These are phyloP conservation scores for Drosophila pegasa DNA, from an alignment of 2,888 invertebrate species.

Conservation along the genomic window DNA sequence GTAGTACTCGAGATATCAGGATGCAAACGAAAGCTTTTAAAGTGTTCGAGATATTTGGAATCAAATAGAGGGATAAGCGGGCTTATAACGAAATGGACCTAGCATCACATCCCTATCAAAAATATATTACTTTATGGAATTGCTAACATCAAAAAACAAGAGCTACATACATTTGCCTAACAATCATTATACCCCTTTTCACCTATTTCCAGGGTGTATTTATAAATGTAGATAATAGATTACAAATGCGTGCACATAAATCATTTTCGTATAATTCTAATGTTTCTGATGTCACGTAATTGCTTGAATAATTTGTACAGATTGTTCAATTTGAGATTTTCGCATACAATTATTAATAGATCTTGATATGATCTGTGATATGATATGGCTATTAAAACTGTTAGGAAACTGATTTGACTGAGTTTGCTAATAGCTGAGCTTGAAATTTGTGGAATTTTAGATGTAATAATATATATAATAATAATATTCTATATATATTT, in stretches of 20 bases:
- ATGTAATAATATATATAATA: background rate
- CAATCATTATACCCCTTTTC: background rate
- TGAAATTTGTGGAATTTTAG: background rate
- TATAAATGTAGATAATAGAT: constrained; percentile 25
- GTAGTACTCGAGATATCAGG: background rate
- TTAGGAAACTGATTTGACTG: background rate
- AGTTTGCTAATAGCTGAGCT: background rate
- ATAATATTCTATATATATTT: constrained; percentile 28
- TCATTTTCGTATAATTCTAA: constrained; percentile 45
- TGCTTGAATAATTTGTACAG: constrained; percentile 53
- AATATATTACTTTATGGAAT: too few species aligned
- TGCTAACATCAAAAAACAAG: background rate
- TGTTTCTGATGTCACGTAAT: constrained; percentile 48
- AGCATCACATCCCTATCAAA: too few species aligned
- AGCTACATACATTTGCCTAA: background rate
- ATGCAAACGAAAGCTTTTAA: background rate
- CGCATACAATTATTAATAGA: constrained; percentile 8
- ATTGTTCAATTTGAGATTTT: constrained; percentile 11
- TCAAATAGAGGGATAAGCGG: background rate
- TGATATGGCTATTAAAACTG: background rate
- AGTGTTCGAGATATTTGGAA: background rate
- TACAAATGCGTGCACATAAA: constrained; percentile 57
- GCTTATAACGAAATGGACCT: too few species aligned
- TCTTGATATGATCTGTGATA: constrained; percentile 1
- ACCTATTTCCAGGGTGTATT: background rate